Evolutionary conservation across 2,113 vertebrate genomes (phyloP).

Genomic region (Penelope pileata): DNA sequence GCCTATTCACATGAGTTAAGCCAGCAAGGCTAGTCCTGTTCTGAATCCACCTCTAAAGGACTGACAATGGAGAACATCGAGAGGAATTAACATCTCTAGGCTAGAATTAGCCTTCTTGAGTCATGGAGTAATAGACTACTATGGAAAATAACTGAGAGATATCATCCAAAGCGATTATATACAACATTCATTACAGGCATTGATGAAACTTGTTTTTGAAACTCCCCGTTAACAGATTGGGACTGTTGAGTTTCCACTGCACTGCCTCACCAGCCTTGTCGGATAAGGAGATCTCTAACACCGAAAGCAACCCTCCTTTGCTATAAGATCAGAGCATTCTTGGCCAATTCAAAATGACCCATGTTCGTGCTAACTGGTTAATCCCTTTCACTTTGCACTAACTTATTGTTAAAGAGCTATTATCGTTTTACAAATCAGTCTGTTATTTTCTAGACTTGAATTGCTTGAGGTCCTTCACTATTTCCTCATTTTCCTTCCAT

Average conservation of each 20-base stretch:
- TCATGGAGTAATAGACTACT: background rate
- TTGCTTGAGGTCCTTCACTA: background rate
- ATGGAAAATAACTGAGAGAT: background rate
- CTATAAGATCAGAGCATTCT: background rate
- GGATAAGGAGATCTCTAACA: background rate
- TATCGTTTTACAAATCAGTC: background rate
- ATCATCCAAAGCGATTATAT: background rate
- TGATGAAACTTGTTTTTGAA: background rate
- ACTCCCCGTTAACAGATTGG: background rate
- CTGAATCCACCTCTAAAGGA: background rate
- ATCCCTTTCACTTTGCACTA: background rate
- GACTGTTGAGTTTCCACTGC: background rate
- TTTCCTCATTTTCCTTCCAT: background rate
- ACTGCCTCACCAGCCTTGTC: background rate
- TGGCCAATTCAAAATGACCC: background rate
- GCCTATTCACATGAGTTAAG: background rate
- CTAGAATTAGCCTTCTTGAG: background rate
- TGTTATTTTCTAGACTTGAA: background rate
- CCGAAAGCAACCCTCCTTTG: background rate
- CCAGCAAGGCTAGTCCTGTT: background rate
- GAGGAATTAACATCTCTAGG: background rate
- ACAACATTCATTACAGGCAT: background rate
- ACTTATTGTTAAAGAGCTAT: background rate
- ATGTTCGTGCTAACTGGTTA: background rate
- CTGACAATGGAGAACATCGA: background rate